Evolutionary conservation across 2,888 invertebrate genomes (phyloP).

Genomic region (Chrysopilus asiliformis): DNA sequence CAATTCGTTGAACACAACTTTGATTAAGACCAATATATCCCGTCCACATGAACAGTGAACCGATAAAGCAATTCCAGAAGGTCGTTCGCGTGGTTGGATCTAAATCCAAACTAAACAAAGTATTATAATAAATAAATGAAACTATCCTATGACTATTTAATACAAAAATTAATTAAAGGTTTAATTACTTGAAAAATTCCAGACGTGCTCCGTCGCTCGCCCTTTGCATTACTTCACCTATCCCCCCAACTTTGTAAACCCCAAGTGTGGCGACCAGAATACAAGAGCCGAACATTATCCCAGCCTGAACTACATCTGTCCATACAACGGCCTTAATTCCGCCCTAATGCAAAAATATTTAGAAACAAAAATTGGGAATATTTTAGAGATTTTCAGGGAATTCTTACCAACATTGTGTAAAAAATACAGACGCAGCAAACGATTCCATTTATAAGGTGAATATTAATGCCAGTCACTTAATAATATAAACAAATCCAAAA

Average conservation of each 20-base stretch:
- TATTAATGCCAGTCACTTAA: too few species aligned
- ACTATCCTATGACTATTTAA: neutral
- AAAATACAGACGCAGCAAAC: too few species aligned
- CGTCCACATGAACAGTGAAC: constrained; percentile 44
- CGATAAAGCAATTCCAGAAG: constrained; percentile 44
- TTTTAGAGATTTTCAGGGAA: too few species aligned
- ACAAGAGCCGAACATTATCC: constrained; percentile 22
- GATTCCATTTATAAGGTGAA: too few species aligned
- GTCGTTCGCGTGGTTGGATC: constrained; percentile 47
- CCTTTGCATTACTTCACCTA: constrained; percentile 19
- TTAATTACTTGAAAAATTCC: constrained; percentile 25
- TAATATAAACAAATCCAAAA: too few species aligned
- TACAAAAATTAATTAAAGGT: too few species aligned
- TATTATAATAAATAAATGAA: too few species aligned
- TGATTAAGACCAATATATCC: constrained; percentile 50
- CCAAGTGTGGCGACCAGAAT: constrained; percentile 24
- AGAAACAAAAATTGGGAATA: neutral
- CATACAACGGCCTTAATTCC: constrained; percentile 32
- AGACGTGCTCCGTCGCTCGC: constrained; percentile 21
- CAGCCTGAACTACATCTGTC: constrained; percentile 30
- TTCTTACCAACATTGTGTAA: too few species aligned
- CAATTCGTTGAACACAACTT: constrained; percentile 50
- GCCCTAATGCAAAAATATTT: constrained; percentile 18
- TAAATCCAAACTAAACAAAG: constrained; percentile 29
- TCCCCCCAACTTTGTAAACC: constrained; percentile 23